phyloP scores from a whole-genome alignment of 2,888 invertebrate genomes.

The Gastracanthus pulcherrimus region DNA sequence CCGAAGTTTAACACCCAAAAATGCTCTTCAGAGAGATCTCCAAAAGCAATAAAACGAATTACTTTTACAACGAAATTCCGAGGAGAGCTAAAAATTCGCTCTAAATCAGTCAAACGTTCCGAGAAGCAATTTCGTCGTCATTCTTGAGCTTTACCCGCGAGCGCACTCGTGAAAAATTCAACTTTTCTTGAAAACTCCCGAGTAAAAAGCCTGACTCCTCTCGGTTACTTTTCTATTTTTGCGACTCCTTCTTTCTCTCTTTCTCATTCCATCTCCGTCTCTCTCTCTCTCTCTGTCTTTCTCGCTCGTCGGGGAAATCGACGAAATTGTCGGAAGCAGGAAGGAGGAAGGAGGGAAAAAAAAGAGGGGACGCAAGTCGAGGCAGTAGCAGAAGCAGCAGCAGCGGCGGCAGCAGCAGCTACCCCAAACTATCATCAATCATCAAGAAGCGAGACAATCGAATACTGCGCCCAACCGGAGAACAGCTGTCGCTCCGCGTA shows the following conservation, averaged over 20 bases:
- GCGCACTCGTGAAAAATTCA: constrained; percentile 40
- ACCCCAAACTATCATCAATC: constrained; percentile 82
- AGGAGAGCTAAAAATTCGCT: constrained; percentile 27
- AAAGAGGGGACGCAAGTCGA: constrained; percentile 61
- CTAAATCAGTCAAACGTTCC: constrained; percentile 24
- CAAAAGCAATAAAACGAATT: not conserved
- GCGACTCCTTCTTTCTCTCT: not conserved
- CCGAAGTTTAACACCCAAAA: not conserved
- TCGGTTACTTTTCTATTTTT: constrained; percentile 42
- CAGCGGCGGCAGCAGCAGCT: constrained; percentile 70
- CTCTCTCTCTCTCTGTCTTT: not conserved
- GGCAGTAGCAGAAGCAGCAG: constrained; percentile 63
- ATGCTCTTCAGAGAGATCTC: too few species aligned
- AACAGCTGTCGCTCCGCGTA: constrained; percentile 82
- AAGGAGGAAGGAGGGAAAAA: constrained; percentile 26
- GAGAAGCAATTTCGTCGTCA: constrained; percentile 38
- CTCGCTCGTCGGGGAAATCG: constrained; percentile 21
- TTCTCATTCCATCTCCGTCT: too few species aligned
- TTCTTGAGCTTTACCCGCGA: not conserved
- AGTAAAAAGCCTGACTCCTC: constrained; percentile 29
- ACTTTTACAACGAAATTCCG: not conserved
- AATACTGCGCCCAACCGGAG: constrained; percentile 77
- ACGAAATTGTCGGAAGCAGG: constrained; percentile 50
- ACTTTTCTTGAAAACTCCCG: constrained; percentile 16
- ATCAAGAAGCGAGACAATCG: constrained; percentile 80